Conservation (phyloP, 2,113 vertebrate genomes). For the Madoqua kirkii region DNA sequence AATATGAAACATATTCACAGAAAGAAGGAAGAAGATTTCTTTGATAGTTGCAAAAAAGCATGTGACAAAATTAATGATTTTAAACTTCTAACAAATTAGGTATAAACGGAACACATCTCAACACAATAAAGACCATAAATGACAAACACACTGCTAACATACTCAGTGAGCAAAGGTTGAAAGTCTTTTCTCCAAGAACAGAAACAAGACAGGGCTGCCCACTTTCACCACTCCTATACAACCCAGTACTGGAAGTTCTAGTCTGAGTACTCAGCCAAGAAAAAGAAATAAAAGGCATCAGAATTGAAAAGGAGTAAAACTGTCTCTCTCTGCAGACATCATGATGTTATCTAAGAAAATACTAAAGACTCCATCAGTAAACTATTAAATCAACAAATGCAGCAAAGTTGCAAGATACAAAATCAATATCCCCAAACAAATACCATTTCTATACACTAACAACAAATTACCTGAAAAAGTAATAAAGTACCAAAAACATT, state of each 20-base stretch:
- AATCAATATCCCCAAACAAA: not conserved
- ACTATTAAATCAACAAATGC: not conserved
- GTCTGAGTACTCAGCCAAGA: not conserved
- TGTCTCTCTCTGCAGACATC: not conserved
- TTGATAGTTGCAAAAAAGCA: not conserved
- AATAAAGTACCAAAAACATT: not conserved
- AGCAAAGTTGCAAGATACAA: not conserved
- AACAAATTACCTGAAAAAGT: not conserved
- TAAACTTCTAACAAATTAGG: not conserved
- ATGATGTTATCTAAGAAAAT: not conserved
- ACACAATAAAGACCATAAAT: not conserved
- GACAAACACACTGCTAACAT: not conserved
- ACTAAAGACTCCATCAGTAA: not conserved
- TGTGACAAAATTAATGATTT: not conserved
- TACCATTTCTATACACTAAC: not conserved
- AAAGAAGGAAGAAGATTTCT: not conserved
- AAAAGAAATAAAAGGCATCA: not conserved
- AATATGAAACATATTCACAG: not conserved
- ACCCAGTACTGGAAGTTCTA: not conserved
- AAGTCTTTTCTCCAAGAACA: not conserved
- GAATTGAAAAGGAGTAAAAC: not conserved
- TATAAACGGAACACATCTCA: not conserved
- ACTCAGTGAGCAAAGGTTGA: not conserved
- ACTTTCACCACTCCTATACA: not conserved
- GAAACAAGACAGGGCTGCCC: not conserved